Conservation (phyloP, 92 coral and sea anemone species). For the Montipora capitata region DNA sequence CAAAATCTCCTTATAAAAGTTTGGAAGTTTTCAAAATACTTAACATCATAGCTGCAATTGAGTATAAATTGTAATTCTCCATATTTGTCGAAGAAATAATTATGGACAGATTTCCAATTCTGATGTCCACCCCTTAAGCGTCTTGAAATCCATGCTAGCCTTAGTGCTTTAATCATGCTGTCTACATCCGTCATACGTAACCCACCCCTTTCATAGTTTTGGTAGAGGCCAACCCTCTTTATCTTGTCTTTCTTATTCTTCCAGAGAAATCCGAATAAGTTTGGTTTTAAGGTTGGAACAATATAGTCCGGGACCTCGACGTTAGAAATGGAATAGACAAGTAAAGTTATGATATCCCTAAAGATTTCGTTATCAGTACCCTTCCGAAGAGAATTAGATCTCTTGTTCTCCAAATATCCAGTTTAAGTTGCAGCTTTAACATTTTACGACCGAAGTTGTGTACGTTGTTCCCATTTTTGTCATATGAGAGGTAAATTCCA, state of each 20-base stretch:
- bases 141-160: slow-evolving; percentile 17
- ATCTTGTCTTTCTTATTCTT: slow-evolving; percentile 22
- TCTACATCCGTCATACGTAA: slow-evolving; percentile 18
- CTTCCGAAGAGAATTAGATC: slow-evolving; percentile 22
- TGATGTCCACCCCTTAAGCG: background rate
- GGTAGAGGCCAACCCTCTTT: slow-evolving; percentile 17
- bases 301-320: slow-evolving; percentile 21
- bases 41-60: slow-evolving; percentile 3
- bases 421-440: slow-evolving; percentile 1
- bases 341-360: slow-evolving; percentile 30
- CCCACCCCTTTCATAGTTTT: slow-evolving; percentile 19
- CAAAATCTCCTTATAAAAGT: no score
- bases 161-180: background rate
- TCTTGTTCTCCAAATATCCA: slow-evolving; percentile 42
- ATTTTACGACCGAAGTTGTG: slow-evolving; percentile 6
- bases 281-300: slow-evolving; percentile 19
- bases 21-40: no score
- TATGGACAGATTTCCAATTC: slow-evolving; percentile 2
- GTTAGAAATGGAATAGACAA: slow-evolving; percentile 20
- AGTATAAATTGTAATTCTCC: slow-evolving; percentile 9
- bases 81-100: background rate
- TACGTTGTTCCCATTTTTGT: slow-evolving; percentile 13
- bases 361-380: slow-evolving; percentile 26
- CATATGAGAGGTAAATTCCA: slow-evolving; percentile 21
- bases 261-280: slow-evolving; percentile 26